Conservation (phyloP, 2,113 vertebrate species). For the Bungarus multicinctus region DNA sequence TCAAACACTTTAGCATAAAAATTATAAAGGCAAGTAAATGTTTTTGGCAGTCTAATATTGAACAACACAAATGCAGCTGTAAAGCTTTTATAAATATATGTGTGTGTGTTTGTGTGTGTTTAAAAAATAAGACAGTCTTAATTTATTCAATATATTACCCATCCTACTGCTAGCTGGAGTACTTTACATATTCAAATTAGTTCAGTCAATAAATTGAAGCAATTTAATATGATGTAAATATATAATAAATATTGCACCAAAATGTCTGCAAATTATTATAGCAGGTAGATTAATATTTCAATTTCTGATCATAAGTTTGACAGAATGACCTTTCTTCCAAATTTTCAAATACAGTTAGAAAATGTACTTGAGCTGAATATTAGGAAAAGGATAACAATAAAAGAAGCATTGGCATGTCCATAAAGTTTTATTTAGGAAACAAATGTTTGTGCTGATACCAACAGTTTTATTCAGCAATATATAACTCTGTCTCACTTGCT, state of each 20-base stretch:
- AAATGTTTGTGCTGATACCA: conserved; percentile 4
- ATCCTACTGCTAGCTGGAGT: conserved; percentile 4
- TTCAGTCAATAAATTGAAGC: conserved; percentile 14
- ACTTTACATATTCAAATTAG: neutral
- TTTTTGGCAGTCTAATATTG: conserved; percentile 13
- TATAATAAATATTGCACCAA: neutral
- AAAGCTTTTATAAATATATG: conserved; percentile 3
- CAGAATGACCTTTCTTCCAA: neutral
- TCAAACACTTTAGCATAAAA: conserved; percentile 36
- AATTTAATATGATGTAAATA: conserved; percentile 4
- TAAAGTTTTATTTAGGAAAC: neutral
- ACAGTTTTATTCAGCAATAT: conserved; percentile 13
- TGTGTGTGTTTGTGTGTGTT: conserved; percentile 12
- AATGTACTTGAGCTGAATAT: neutral
- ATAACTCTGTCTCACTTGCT: conserved; percentile 1
- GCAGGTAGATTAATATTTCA: neutral
- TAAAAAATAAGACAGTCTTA: conserved; percentile 16
- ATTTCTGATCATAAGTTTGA: neutral
- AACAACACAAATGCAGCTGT: conserved; percentile 25
- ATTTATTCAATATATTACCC: conserved; percentile 18
- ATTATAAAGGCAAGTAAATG: conserved; percentile 37
- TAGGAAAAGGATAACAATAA: neutral
- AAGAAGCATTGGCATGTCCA: neutral
- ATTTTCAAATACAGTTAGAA: neutral
- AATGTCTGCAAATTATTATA: conserved; percentile 11